Evolutionary conservation across 2,888 invertebrate species (phyloP).

Genomic region (Phoenoteleia sp.): DNA sequence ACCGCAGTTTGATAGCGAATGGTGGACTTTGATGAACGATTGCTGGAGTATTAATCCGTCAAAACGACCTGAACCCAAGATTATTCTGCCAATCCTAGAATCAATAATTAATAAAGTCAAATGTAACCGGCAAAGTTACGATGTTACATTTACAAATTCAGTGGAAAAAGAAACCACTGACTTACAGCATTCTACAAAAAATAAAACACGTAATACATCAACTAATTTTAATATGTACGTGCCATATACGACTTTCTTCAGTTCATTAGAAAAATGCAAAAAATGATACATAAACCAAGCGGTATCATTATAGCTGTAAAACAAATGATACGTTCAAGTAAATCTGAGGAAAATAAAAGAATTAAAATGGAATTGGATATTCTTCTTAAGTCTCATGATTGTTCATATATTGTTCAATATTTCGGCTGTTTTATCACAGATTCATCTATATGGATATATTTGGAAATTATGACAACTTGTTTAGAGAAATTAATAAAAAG

Average conservation of each 20-base stretch:
- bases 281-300: slow-evolving; percentile 96
- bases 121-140: no score
- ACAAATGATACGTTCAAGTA: slow-evolving; percentile 99
- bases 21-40: slow-evolving; percentile 94
- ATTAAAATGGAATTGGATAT: slow-evolving; percentile 99
- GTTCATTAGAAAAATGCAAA: no score
- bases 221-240: no score
- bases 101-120: slow-evolving; percentile 1
- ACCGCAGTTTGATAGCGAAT: slow-evolving; percentile 91
- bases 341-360: slow-evolving; percentile 98
- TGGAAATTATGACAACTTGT: slow-evolving; percentile 99
- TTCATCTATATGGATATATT: slow-evolving; percentile 99
- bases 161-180: no score
- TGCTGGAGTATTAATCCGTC: slow-evolving; percentile 94
- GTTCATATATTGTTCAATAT: slow-evolving; percentile 98
- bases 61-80: slow-evolving; percentile 92
- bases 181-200: no score
- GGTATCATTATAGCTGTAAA: slow-evolving; percentile 97
- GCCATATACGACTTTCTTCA: no score
- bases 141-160: no score
- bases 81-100: slow-evolving; percentile 91
- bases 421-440: slow-evolving; percentile 99
- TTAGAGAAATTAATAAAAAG: slow-evolving; percentile 98
- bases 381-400: slow-evolving; percentile 98
- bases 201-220: no score